Conservation (phyloP, 2,888 invertebrate genomes). For the Eupithecia abbreviata region DNA sequence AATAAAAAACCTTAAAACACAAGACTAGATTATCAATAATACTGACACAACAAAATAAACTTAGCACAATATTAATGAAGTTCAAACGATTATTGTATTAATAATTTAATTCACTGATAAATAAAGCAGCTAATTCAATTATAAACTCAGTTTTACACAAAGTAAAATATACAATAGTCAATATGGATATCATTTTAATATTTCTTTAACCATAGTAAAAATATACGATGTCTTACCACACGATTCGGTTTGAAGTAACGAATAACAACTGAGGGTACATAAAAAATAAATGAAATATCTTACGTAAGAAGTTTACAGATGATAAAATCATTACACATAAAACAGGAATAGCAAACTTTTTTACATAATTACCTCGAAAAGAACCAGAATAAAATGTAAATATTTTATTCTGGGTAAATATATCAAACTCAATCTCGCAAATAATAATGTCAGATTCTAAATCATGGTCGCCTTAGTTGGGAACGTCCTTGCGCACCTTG, state of each 20-base stretch:
- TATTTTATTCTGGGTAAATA: background rate
- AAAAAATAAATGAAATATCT: background rate
- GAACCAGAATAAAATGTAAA: background rate
- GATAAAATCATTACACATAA: background rate
- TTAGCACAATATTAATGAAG: background rate
- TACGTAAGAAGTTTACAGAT: background rate
- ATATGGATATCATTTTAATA: background rate
- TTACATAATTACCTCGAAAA: background rate
- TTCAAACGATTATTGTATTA: background rate
- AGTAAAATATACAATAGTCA: background rate
- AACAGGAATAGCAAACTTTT: background rate
- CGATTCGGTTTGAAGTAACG: background rate
- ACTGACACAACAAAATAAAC: background rate
- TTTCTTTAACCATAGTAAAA: background rate
- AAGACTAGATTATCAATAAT: background rate
- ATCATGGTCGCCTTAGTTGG: conserved; percentile 68
- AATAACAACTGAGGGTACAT: background rate
- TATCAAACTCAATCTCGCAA: conserved; percentile 31
- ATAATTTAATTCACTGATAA: background rate
- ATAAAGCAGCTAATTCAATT: background rate
- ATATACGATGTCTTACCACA: background rate
- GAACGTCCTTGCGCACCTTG: conserved; percentile 91
- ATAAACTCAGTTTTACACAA: background rate
- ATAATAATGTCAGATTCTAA: conserved; percentile 53
- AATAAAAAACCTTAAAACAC: too few species aligned